Conservation (phyloP, 2,797 vertebrate genomes). For the Myotis pilosus region DNA sequence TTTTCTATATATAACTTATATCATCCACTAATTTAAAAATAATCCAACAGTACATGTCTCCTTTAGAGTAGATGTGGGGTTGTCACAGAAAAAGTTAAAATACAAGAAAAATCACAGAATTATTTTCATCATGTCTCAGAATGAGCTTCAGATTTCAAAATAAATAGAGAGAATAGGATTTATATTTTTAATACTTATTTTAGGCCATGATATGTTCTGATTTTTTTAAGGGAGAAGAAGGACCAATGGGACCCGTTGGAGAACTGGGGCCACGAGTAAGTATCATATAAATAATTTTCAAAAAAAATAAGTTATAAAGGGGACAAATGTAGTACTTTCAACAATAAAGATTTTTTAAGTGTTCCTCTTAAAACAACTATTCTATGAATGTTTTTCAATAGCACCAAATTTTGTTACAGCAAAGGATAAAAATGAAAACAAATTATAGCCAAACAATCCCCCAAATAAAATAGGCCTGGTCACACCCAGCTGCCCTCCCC, state of each 20-base stretch:
- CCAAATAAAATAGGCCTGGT: neutral
- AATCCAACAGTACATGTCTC: neutral
- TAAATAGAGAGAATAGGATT: neutral
- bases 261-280: constrained; percentile 90
- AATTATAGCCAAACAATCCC: neutral
- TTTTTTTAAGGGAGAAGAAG: constrained; percentile 92
- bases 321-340: too few relatives aligned
- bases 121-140: neutral
- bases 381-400: neutral
- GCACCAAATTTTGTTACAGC: neutral
- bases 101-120: neutral
- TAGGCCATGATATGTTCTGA: neutral
- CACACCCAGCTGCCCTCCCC: too few relatives aligned
- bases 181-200: constrained; percentile 4
- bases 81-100: neutral
- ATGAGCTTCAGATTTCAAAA: constrained; percentile 22
- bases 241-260: constrained; percentile 91
- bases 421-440: neutral
- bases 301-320: neutral
- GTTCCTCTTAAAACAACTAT: neutral
- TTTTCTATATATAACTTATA: neutral
- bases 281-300: constrained; percentile 66
- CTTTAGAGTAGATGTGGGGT: neutral
- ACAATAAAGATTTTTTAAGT: constrained; percentile 16
- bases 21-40: neutral